phyloP scores from a whole-genome alignment of 2,113 vertebrate genomes.

The Lasiurus cinereus region DNA sequence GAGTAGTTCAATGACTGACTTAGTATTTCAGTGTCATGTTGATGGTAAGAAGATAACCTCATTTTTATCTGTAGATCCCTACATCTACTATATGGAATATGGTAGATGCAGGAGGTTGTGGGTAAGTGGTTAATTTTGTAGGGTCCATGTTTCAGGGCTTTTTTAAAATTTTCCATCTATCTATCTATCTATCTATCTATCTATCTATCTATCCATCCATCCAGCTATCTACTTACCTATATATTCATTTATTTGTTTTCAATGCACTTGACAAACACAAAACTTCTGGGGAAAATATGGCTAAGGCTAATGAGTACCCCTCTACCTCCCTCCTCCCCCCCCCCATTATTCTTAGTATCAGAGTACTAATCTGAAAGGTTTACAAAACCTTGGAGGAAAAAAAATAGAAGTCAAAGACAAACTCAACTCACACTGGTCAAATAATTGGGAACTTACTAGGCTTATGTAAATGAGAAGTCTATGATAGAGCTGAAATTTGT shows the following conservation, averaged over 20 bases:
- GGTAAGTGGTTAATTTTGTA: neutral
- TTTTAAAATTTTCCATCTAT: neutral
- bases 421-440: neutral
- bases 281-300: neutral
- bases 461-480: neutral
- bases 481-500: neutral
- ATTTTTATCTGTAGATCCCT: too few species aligned
- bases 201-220: neutral
- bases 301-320: neutral
- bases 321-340: too few species aligned
- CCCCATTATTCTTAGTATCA: neutral
- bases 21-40: neutral
- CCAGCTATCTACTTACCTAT: neutral
- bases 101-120: neutral
- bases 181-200: neutral
- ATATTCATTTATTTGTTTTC: neutral
- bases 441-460: neutral
- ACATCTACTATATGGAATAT: neutral
- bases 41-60: neutral
- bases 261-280: neutral
- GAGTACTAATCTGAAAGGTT: neutral
- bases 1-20: neutral
- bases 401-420: constrained; percentile 7
- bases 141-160: neutral
- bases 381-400: neutral